Evolutionary conservation across 2,888 invertebrate species (phyloP), one percentile per base, ranked within the genome.

Genomic region (Latheticus oryzae): DNA sequence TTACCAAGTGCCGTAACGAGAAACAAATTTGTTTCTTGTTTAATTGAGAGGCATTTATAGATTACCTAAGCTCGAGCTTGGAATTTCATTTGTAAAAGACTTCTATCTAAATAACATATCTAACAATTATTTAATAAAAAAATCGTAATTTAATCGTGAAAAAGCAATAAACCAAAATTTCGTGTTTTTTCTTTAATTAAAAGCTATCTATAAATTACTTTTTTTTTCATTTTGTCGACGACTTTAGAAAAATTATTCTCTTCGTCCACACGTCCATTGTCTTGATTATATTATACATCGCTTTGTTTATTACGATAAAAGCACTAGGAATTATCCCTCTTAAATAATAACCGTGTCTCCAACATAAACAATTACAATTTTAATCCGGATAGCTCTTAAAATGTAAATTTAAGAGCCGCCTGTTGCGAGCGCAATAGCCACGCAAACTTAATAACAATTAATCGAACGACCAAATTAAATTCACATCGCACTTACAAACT

Each of bases 321-420:
- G 60, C 60, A 40, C 56, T 38, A 35, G 28, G 51, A 63, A 63
- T 67, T 65, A 65, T 67, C 63, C 64, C 67, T 66, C 67, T 60
- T 61, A 66, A 66, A 67, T 66, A 68, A 66, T 66, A 62, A 61
- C 63, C 60, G 61, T 61, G 63, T 64, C 64, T 58, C 63, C 42
- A 37, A 63, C 61, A 51, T 62, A 67, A 65, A 66, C 65, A 65
- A 58, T 61, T 51, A 40, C 60, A 56, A 60, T 62, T 66, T 66
- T 65, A 65, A 61, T 63, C 61, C 60, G 58, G 47, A 35, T 16
- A 19, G 30, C 33, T 43, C 48, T 48, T 48, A 60, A 64, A 64
- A 57, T 51, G 55, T 24, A 58, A 61, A 60, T 62, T 51, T 51
- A 50, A 53, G 43, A 58, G 53, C 33, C 24, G 30, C 23, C 26